A percentile compares a stretch with the other conserved stretches of the same genome.
These are phyloP conservation scores for Venustoraphidia nigricollis DNA, from an alignment of 2,888 invertebrate species.

Conservation along the genomic window DNA sequence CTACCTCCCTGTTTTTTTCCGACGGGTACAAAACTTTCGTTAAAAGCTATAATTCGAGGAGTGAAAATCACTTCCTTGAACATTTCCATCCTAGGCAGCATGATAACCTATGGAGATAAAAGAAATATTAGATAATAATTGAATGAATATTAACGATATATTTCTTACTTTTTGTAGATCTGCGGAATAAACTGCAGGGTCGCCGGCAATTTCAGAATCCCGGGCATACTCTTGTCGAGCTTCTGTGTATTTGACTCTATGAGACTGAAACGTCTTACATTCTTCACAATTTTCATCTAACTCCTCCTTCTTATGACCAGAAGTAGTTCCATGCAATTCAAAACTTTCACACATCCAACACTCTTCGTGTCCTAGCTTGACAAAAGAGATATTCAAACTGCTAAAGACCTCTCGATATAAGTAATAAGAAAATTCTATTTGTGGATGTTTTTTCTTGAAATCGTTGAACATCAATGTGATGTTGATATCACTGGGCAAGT, in stretches of 20 bases:
- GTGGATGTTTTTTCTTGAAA: constrained; percentile 8
- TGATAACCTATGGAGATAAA: too few species aligned
- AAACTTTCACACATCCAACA: constrained; percentile 11
- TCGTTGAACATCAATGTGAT: constrained; percentile 8
- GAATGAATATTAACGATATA: neutral
- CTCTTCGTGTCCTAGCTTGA: constrained; percentile 12
- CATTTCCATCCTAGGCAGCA: constrained; percentile 5
- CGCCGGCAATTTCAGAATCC: too few species aligned
- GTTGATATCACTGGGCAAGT: constrained; percentile 10
- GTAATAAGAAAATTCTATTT: constrained; percentile 9
- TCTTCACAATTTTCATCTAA: constrained; percentile 1
- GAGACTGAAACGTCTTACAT: constrained; percentile 2
- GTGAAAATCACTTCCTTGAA: constrained; percentile 9
- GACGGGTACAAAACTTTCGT: constrained; percentile 11
- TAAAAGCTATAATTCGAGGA: constrained; percentile 9
- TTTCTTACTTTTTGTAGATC: constrained; percentile 9
- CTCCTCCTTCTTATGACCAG: constrained; percentile 7
- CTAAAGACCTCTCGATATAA: constrained; percentile 7
- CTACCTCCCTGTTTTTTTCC: constrained; percentile 8
- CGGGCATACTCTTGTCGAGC: too few species aligned
- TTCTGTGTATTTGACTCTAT: too few species aligned
- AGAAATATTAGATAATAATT: constrained; percentile 1
- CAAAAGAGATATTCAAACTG: constrained; percentile 12
- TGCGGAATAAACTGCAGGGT: constrained; percentile 4
- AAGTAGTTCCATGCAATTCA: too few species aligned